Conservation (phyloP, 2,113 vertebrate genomes). For the Canis aureus region DNA sequence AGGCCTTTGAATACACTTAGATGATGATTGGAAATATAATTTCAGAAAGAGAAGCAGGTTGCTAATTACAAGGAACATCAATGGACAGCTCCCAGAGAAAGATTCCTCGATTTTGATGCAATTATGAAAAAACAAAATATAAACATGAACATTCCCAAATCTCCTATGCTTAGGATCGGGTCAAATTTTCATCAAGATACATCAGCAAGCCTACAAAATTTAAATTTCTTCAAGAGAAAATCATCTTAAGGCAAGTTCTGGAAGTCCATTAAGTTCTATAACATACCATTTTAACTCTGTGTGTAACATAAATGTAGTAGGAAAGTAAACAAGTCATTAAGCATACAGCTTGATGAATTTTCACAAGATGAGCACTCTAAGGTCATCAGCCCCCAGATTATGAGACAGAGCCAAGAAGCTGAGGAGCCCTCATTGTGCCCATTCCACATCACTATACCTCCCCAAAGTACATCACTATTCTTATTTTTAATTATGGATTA, state of each 20-base stretch:
- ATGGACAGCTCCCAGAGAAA: slow-evolving; percentile 29
- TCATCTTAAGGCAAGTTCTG: slow-evolving; percentile 39
- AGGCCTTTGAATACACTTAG: slow-evolving; percentile 14
- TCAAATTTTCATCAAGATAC: slow-evolving; percentile 39
- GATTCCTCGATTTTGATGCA: slow-evolving; percentile 22
- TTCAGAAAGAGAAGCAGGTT: slow-evolving; percentile 70
- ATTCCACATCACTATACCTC: neutral
- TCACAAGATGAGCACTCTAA: neutral
- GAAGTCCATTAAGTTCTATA: slow-evolving; percentile 3
- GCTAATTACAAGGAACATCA: slow-evolving; percentile 58
- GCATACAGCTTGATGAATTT: neutral
- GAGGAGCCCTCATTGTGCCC: too few relatives aligned
- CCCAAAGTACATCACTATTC: neutral
- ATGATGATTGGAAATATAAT: slow-evolving; percentile 61
- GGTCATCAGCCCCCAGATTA: neutral
- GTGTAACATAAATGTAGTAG: neutral
- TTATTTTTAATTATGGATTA: slow-evolving; percentile 1
- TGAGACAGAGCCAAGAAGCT: neutral
- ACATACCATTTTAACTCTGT: neutral
- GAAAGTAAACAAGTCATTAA: neutral
- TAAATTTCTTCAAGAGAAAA: slow-evolving; percentile 51
- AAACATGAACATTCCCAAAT: slow-evolving; percentile 14
- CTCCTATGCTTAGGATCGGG: neutral
- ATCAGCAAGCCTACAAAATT: slow-evolving; percentile 24
- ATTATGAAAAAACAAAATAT: slow-evolving; percentile 13